Percentiles rank a stretch among this genome's conserved stretches.
Evolutionary conservation across 2,888 invertebrate genomes (phyloP).

Genomic region (Polymixis flavicincta): DNA sequence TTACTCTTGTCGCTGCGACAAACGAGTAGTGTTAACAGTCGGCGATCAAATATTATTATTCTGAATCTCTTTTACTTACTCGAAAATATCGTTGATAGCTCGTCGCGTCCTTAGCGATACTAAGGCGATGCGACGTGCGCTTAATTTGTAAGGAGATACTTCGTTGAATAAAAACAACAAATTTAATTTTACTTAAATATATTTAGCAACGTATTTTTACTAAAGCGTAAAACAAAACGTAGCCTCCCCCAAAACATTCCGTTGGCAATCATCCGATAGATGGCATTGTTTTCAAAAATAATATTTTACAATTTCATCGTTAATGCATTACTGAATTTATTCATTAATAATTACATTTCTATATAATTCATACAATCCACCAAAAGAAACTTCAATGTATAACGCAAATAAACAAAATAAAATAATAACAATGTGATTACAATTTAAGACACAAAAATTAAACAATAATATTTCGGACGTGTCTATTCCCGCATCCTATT

Average conservation of each 20-base stretch:
- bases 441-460: conserved; percentile 3
- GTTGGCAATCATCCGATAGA: conserved; percentile 57
- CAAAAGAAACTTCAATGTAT: conserved; percentile 51
- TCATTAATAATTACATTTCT: conserved; percentile 35
- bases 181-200: conserved; percentile 80
- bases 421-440: conserved; percentile 45
- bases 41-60: no score
- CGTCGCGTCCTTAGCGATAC: no score
- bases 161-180: conserved; percentile 68
- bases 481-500: background rate
- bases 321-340: conserved; percentile 61
- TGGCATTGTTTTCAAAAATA: conserved; percentile 50
- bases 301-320: conserved; percentile 53
- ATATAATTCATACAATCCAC: conserved; percentile 64
- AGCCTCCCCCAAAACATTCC: conserved; percentile 75
- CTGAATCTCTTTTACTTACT: no score
- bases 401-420: conserved; percentile 56
- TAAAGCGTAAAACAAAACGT: conserved; percentile 85
- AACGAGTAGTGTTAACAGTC: no score
- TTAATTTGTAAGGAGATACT: background rate
- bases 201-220: conserved; percentile 85
- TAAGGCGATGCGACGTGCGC: no score
- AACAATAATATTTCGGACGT: conserved; percentile 22
- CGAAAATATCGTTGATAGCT: no score
- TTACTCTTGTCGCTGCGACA: no score